Evolutionary conservation across 2,888 invertebrate species (phyloP).

Genomic region (Rhabditoides inermis): DNA sequence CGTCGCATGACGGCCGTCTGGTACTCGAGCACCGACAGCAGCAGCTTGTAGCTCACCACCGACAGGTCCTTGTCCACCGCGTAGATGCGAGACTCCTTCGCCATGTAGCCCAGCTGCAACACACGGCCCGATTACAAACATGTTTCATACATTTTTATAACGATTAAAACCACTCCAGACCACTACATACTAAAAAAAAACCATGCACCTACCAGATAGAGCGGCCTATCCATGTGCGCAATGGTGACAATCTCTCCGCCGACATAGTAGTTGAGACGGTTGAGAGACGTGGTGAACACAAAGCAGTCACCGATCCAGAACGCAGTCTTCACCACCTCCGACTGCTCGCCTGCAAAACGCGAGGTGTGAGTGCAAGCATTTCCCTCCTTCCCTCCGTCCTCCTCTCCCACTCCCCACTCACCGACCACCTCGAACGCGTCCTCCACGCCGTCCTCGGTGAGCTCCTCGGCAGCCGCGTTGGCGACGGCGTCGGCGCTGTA

Average conservation of each 20-base stretch:
- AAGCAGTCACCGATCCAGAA: slow-evolving; percentile 75
- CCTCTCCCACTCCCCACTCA: too few species aligned
- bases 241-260: slow-evolving; percentile 98
- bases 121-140: neutral
- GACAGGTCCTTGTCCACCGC: slow-evolving; percentile 94
- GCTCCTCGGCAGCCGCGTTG: slow-evolving; percentile 66
- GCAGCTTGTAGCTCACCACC: slow-evolving; percentile 75
- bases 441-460: slow-evolving; percentile 85
- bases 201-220: slow-evolving; percentile 92
- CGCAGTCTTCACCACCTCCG: slow-evolving; percentile 43
- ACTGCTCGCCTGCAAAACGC: slow-evolving; percentile 34
- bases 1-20: slow-evolving; percentile 97
- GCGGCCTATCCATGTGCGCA: slow-evolving; percentile 85
- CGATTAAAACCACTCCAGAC: too few species aligned
- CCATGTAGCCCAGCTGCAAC: slow-evolving; percentile 47
- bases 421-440: slow-evolving; percentile 72
- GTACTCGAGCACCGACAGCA: slow-evolving; percentile 90
- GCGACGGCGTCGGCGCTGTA: slow-evolving; percentile 77
- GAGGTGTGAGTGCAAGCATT: too few species aligned
- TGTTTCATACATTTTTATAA: neutral
- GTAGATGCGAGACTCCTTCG: slow-evolving; percentile 78
- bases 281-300: slow-evolving; percentile 94
- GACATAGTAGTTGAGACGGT: slow-evolving; percentile 95
- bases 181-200: too few species aligned
- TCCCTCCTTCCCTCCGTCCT: too few species aligned